Percentiles rank a stretch among this genome's conserved stretches.
Conservation (phyloP, 2,888 invertebrate species). For the Ophioninae sp. region DNA sequence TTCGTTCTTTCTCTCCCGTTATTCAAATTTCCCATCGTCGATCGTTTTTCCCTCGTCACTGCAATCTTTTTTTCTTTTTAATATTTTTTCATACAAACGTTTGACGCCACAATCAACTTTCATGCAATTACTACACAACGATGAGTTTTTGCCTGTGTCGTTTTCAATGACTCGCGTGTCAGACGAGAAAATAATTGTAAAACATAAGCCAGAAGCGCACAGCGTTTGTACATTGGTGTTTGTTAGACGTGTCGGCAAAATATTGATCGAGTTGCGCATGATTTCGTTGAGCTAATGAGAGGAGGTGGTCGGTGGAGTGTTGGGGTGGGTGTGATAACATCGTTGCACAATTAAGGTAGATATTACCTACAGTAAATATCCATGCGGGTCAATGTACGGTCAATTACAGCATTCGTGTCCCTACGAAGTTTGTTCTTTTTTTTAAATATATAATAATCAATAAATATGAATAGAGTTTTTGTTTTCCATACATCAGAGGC, state of each 20-base stretch:
- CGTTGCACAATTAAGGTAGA: slow-evolving; percentile 53
- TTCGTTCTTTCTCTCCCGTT: neutral
- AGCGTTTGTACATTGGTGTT: slow-evolving; percentile 59
- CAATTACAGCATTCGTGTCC: slow-evolving; percentile 56
- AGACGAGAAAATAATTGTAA: slow-evolving; percentile 27
- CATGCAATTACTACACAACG: slow-evolving; percentile 50
- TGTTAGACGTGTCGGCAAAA: slow-evolving; percentile 50
- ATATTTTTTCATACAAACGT: slow-evolving; percentile 38
- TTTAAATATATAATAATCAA: slow-evolving; percentile 40
- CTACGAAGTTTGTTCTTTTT: slow-evolving; percentile 30
- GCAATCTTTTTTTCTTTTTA: neutral
- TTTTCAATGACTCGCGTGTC: slow-evolving; percentile 60
- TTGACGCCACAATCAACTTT: slow-evolving; percentile 30
- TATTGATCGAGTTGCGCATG: slow-evolving; percentile 44
- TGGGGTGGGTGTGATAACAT: slow-evolving; percentile 28
- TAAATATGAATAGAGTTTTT: slow-evolving; percentile 58
- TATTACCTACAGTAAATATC: slow-evolving; percentile 34
- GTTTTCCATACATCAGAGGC: slow-evolving; percentile 62
- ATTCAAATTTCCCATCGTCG: slow-evolving; percentile 16
- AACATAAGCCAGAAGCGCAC: slow-evolving; percentile 8
- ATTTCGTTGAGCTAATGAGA: slow-evolving; percentile 35
- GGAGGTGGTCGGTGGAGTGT: neutral
- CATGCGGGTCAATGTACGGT: slow-evolving; percentile 45
- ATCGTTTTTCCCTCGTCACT: neutral
- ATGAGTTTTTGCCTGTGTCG: slow-evolving; percentile 41